Evolutionary conservation across 2,888 invertebrate species (phyloP), one percentile per base, ranked within the genome.

Genomic region (Acanthococcus lagerstroemiae): DNA sequence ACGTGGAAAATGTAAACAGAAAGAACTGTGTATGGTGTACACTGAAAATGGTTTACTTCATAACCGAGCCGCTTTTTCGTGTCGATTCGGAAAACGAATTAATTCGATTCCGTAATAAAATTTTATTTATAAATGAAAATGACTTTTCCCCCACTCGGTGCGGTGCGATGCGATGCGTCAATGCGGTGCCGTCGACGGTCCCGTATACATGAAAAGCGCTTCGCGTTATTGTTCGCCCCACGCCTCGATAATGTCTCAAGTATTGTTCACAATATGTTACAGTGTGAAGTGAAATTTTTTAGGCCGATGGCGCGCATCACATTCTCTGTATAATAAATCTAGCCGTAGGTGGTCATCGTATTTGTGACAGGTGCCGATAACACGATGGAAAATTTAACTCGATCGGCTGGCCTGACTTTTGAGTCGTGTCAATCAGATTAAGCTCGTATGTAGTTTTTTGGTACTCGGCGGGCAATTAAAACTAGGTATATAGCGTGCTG

Each of bases 121-220:
- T 61, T 61, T 61, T 37, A 27, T 61, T 61, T 61, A 61, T 61
- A 61, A 61, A 61, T 61, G 61, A n/a, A n/a, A n/a, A n/a, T n/a
- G n/a, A n/a, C 61, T n/a, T 15, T 61, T 61, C 52, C 44, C 61
- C 61, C 50, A 61, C 61, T 48, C 27, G 27, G 21, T 30, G 25
- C 30, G 55, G 26, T 55, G n/a, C n/a, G n/a, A n/a, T n/a, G n/a
- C n/a, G n/a, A n/a, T n/a, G n/a, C n/a, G n/a, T n/a, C n/a, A n/a
- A n/a, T 55, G 9, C 15, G 55, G 55, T 26, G 21, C 27, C 22
- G 30, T 55, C 26, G 27, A 27, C 26, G 17, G 5, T 30, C 30
- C 27, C 17, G 27, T 54, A 24, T 17, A 17, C 17, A 48, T 54
- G 54, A 54, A 54, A 54, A 24, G 54, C 21, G 30, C 21, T 12